phyloP scores from a whole-genome alignment of 2,113 vertebrate genomes.

The Brachionichthys hirsutus region DNA sequence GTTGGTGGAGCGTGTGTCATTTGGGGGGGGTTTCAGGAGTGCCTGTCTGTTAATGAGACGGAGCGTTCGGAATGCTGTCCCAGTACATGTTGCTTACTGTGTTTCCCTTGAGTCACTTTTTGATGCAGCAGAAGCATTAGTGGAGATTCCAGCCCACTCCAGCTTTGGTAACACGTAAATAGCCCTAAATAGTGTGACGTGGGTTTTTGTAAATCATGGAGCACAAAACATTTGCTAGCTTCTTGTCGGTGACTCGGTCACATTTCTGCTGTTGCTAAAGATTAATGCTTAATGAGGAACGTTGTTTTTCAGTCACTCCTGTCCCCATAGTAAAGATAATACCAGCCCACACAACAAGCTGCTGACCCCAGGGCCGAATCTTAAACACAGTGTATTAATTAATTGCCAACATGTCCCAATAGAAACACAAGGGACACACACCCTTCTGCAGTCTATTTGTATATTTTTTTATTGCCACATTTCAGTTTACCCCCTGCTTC shows the following conservation, averaged over 20 bases:
- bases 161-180: constrained; percentile 9
- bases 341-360: constrained; percentile 29
- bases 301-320: constrained; percentile 5
- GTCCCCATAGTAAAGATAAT: constrained; percentile 18
- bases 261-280: constrained; percentile 13
- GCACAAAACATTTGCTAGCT: constrained; percentile 6
- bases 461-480: constrained; percentile 41
- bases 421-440: constrained; percentile 36
- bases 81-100: constrained; percentile 13
- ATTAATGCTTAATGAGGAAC: neutral
- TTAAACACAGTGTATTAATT: constrained; percentile 38
- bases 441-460: constrained; percentile 34
- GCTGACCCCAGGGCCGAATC: constrained; percentile 28
- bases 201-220: constrained; percentile 7
- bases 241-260: constrained; percentile 4
- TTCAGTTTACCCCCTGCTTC: constrained; percentile 1
- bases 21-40: constrained; percentile 48
- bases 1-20: constrained; percentile 53
- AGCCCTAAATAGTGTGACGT: neutral
- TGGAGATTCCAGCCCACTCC: constrained; percentile 1
- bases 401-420: constrained; percentile 21
- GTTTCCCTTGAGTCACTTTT: constrained; percentile 18
- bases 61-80: constrained; percentile 22
- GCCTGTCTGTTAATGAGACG: constrained; percentile 42
- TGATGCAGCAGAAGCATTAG: constrained; percentile 3